Conservation (phyloP, 2,888 invertebrate species). For the Pantelozetes paolii region DNA sequence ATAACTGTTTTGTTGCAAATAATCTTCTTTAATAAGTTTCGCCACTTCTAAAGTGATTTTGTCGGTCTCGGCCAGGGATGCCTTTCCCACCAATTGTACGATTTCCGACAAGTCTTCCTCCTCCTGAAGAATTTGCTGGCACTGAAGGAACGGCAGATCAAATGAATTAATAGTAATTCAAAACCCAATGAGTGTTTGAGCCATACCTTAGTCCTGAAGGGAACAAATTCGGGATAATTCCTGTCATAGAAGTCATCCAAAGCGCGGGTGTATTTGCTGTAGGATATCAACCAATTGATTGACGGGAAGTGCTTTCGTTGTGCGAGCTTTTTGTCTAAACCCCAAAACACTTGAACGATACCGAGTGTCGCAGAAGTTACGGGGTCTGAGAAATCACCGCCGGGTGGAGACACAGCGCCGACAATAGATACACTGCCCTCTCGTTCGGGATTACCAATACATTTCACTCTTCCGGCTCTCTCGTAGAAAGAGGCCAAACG, state of each 20-base stretch:
- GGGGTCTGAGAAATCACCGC: conserved; percentile 99
- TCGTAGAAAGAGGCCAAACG: conserved; percentile 99
- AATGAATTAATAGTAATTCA: conserved; percentile 27
- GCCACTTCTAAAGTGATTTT: conserved; percentile 99
- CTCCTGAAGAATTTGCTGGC: conserved; percentile 89
- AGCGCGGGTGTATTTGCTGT: conserved; percentile 97
- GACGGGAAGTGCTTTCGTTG: conserved; percentile 99
- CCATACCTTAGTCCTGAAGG: conserved; percentile 84
- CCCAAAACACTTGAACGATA: conserved; percentile 90
- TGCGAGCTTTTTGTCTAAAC: conserved; percentile 95
- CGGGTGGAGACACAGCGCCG: conserved; percentile 98
- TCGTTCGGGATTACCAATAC: conserved; percentile 93
- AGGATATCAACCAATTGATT: conserved; percentile 99
- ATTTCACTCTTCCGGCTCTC: conserved; percentile 94
- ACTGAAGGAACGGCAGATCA: conserved; percentile 53
- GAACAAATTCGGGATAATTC: conserved; percentile 93
- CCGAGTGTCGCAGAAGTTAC: conserved; percentile 97
- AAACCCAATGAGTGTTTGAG: neutral
- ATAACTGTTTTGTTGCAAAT: conserved; percentile 98
- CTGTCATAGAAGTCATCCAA: conserved; percentile 99
- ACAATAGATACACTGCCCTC: conserved; percentile 99
- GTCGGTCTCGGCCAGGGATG: conserved; percentile 95
- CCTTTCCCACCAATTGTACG: conserved; percentile 98
- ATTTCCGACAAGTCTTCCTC: conserved; percentile 99
- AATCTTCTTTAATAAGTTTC: conserved; percentile 96